A percentile compares a stretch with the other conserved stretches of the same genome.
Evolutionary conservation across 2,797 vertebrate species (phyloP).

Genomic region (Melanotaenia boesemani): DNA sequence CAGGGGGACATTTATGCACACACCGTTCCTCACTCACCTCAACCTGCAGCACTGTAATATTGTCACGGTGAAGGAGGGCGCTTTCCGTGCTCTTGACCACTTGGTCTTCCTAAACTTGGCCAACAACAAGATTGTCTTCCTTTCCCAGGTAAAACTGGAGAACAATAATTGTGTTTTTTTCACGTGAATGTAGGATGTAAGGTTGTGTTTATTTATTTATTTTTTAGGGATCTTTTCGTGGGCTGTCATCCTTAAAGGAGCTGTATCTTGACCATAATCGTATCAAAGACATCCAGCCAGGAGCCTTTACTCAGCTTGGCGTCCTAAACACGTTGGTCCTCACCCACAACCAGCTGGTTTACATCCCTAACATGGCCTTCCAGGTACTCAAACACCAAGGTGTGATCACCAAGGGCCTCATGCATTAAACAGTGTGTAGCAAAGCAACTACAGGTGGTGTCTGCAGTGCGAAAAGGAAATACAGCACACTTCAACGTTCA

Average conservation of each 20-base stretch:
- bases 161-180: neutral
- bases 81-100: constrained; percentile 89
- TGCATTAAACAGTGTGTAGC: too few relatives aligned
- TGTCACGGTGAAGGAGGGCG: constrained; percentile 86
- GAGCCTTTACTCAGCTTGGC: constrained; percentile 88
- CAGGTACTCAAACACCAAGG: constrained; percentile 55
- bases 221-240: constrained; percentile 88
- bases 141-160: constrained; percentile 87
- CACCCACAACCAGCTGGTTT: constrained; percentile 89
- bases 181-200: too few relatives aligned
- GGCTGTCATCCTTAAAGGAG: constrained; percentile 89
- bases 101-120: constrained; percentile 90
- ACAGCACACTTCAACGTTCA: too few relatives aligned
- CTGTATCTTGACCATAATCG: constrained; percentile 87
- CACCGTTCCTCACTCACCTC: constrained; percentile 89
- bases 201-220: neutral
- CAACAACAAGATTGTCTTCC: constrained; percentile 85
- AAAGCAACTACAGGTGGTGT: too few relatives aligned
- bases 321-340: constrained; percentile 87
- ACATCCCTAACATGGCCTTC: constrained; percentile 93
- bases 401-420: too few relatives aligned
- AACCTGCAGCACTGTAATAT: constrained; percentile 88
- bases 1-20: constrained; percentile 79
- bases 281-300: constrained; percentile 91
- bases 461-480: too few relatives aligned